Conservation (phyloP, 64 coral and sea anemone species). For the Montipora efflorescens region DNA sequence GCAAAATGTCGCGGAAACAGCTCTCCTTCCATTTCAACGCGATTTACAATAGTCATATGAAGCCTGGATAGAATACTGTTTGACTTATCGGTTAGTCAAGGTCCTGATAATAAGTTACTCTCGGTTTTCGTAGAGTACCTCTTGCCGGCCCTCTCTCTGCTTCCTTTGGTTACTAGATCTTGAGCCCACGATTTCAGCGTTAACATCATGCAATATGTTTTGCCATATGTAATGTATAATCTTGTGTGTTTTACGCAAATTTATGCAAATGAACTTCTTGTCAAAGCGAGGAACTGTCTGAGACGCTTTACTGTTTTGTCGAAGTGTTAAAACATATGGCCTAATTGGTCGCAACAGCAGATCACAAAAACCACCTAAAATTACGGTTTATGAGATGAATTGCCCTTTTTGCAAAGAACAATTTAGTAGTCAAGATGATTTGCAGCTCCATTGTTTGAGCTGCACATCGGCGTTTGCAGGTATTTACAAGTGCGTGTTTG, state of each 20-base stretch:
- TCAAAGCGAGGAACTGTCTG: neutral
- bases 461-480: slow-evolving; percentile 55
- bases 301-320: neutral
- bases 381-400: slow-evolving; percentile 39
- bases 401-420: slow-evolving; percentile 72
- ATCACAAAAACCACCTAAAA: neutral
- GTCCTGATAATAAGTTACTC: neutral
- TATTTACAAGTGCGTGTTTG: neutral
- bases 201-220: slow-evolving; percentile 9
- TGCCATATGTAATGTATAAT: slow-evolving; percentile 7
- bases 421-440: slow-evolving; percentile 42
- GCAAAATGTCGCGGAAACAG: neutral
- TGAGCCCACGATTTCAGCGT: slow-evolving; percentile 35
- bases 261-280: slow-evolving; percentile 48
- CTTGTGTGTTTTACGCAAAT: slow-evolving; percentile 57
- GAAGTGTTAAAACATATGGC: neutral
- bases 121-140: neutral
- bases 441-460: slow-evolving; percentile 79
- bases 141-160: neutral
- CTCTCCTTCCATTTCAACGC: slow-evolving; percentile 6
- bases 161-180: neutral
- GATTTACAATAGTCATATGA: neutral
- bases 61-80: neutral
- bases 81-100: neutral
- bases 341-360: too few species aligned